These are phyloP conservation scores for Acanthis flammea DNA, from an alignment of 2,797 vertebrate species.

Conservation along the genomic window DNA sequence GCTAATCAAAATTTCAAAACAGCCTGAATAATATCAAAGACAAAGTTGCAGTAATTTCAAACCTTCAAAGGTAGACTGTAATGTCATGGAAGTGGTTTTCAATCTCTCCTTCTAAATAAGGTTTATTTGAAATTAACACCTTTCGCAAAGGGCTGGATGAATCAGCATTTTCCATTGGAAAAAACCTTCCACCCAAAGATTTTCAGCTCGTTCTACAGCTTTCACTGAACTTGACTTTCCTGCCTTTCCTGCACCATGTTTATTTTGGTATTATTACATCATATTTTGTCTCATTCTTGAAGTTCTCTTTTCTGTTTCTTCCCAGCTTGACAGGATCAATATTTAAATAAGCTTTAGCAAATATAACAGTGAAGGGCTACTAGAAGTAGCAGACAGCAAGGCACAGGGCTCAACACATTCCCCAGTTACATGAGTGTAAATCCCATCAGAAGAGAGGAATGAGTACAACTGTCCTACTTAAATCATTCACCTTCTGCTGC, in stretches of 20 bases:
- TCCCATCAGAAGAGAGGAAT: neutral
- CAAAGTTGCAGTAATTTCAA: neutral
- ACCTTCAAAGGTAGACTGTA: constrained; percentile 15
- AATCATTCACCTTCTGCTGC: neutral
- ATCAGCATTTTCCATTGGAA: constrained; percentile 44
- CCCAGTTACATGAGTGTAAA: neutral
- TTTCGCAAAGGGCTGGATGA: neutral
- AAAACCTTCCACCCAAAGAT: neutral
- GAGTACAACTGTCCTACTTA: neutral
- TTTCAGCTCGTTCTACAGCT: neutral
- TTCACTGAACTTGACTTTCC: constrained; percentile 28
- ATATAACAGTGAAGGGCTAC: neutral
- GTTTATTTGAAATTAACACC: constrained; percentile 45
- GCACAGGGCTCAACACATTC: neutral
- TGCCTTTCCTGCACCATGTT: constrained; percentile 51
- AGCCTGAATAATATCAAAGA: constrained; percentile 21
- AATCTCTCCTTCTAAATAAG: constrained; percentile 11
- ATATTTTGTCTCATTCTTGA: constrained; percentile 35
- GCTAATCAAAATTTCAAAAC: neutral
- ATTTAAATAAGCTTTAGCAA: constrained; percentile 13
- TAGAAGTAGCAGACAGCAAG: neutral
- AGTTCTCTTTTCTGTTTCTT: constrained; percentile 5
- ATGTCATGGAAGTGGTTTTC: constrained; percentile 48
- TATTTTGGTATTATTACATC: constrained; percentile 38
- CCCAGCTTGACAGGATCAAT: neutral